phyloP scores from a whole-genome alignment of 1,140 invertebrate genomes.

The Latrodectus geometricus region DNA sequence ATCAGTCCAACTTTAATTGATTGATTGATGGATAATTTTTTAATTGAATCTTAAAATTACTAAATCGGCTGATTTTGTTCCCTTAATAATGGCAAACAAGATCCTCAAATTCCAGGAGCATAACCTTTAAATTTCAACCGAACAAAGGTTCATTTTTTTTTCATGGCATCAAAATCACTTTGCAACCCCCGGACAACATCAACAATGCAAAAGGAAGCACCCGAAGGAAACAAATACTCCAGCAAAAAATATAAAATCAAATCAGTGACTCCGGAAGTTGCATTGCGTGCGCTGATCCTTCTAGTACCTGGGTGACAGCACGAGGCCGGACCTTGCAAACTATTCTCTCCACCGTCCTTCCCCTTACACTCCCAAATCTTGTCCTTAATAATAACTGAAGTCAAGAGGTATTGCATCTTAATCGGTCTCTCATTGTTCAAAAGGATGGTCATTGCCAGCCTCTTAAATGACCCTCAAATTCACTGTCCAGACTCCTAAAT shows the following conservation, averaged over 20 bases:
- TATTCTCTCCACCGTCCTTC: not conserved
- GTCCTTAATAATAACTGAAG: conserved; percentile 33
- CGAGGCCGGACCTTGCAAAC: conserved; percentile 26
- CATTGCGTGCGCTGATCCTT: conserved; percentile 29
- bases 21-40: too few species aligned
- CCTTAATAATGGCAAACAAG: not conserved
- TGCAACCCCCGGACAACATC: not conserved
- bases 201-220: not conserved
- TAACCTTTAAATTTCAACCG: not conserved
- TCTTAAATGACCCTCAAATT: conserved; percentile 44
- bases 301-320: conserved; percentile 37
- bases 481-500: conserved; percentile 9
- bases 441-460: conserved; percentile 41
- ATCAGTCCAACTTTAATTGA: too few species aligned
- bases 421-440: conserved; percentile 39
- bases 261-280: conserved; percentile 30
- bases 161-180: not conserved
- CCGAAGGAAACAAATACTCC: conserved; percentile 25
- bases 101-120: not conserved
- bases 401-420: conserved; percentile 39
- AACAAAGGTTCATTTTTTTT: not conserved
- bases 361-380: not conserved
- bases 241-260: conserved; percentile 8
- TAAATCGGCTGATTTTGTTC: too few species aligned
- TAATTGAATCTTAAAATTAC: too few species aligned